phyloP scores from a whole-genome alignment of 2,113 vertebrate genomes.

The Apistogramma diplotaenia region DNA sequence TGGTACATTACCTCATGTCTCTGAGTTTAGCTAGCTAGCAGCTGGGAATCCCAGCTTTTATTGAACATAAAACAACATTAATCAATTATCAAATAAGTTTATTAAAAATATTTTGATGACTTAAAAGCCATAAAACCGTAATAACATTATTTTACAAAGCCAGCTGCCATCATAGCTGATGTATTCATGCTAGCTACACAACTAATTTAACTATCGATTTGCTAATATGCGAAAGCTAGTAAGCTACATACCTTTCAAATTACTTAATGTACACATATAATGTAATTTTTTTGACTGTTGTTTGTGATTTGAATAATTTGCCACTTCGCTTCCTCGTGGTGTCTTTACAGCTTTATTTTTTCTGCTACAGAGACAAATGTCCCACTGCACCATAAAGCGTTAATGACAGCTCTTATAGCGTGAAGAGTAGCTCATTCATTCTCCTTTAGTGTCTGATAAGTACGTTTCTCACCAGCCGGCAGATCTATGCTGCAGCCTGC shows the following conservation, averaged over 20 bases:
- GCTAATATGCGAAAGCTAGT: neutral
- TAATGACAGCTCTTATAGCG: slow-evolving; percentile 10
- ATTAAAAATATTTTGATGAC: accelerated
- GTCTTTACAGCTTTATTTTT: neutral
- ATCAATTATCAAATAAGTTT: neutral
- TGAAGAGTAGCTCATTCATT: slow-evolving; percentile 37
- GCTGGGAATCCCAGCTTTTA: accelerated
- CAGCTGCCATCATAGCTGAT: accelerated
- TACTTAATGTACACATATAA: too few species aligned
- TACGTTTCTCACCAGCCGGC: slow-evolving; percentile 2
- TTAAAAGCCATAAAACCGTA: accelerated
- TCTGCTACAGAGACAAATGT: neutral
- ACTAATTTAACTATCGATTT: neutral
- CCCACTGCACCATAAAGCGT: neutral
- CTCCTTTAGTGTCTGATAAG: slow-evolving; percentile 50
- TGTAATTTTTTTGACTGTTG: neutral
- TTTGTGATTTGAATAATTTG: neutral
- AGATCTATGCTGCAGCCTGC: slow-evolving; percentile 32
- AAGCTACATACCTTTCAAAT: neutral
- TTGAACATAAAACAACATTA: too few species aligned
- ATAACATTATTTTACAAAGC: neutral
- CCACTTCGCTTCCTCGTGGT: neutral
- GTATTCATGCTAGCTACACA: neutral
- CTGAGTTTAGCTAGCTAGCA: neutral
- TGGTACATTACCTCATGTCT: neutral